These are phyloP conservation scores for Panulirus ornatus DNA, from an alignment of 1,140 invertebrate genomes.

Conservation along the genomic window DNA sequence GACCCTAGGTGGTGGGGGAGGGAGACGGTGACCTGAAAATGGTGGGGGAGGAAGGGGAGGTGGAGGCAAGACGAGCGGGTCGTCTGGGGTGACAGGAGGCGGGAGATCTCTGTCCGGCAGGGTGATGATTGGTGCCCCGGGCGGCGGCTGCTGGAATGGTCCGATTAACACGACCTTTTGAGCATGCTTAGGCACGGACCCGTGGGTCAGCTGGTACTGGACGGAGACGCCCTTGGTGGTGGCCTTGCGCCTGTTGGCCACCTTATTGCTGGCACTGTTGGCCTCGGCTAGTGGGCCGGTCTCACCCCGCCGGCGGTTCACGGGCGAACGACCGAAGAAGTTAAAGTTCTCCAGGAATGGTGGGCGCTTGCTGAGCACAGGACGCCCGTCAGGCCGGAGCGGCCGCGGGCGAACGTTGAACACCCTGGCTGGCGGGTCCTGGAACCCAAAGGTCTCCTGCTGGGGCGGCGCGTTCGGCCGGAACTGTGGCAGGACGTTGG, in stretches of 20 bases:
- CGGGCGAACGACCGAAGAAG: constrained; percentile 40
- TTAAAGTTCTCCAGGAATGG: constrained; percentile 52
- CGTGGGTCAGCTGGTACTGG: constrained; percentile 49
- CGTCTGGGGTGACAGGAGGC: background rate
- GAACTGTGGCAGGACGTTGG: constrained; percentile 37
- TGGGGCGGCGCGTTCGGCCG: constrained; percentile 42
- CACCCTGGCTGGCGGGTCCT: constrained; percentile 8
- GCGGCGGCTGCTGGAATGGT: constrained; percentile 37
- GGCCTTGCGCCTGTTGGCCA: background rate
- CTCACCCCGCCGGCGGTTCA: constrained; percentile 47
- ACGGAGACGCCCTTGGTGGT: background rate
- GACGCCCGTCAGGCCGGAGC: constrained; percentile 7
- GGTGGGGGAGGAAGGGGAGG: constrained; percentile 29
- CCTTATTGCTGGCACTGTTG: constrained; percentile 17
- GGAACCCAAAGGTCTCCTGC: constrained; percentile 31
- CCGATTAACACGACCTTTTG: constrained; percentile 54
- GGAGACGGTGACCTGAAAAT: background rate
- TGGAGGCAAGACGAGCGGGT: background rate
- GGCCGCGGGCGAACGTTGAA: constrained; percentile 25
- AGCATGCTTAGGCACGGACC: constrained; percentile 37
- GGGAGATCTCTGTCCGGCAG: constrained; percentile 22
- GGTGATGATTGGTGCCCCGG: constrained; percentile 46
- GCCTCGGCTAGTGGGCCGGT: background rate
- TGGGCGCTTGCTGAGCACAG: background rate
- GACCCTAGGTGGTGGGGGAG: background rate